phyloP scores from a whole-genome alignment of 2,113 vertebrate species.

The Drymodes brunneopygia region DNA sequence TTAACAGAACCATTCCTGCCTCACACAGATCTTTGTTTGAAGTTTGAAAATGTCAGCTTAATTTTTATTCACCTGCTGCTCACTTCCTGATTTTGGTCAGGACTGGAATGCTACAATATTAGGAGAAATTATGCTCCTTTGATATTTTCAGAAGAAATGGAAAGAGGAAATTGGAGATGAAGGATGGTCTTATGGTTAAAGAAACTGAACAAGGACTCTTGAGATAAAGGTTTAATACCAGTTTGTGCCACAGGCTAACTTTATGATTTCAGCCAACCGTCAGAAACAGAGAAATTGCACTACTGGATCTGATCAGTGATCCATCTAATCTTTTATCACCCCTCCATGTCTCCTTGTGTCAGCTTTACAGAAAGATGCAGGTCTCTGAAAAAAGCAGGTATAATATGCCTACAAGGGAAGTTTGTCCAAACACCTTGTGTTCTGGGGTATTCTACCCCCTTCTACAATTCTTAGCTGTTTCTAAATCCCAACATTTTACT shows the following conservation, averaged over 20 bases:
- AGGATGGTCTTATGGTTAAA: conserved; percentile 39
- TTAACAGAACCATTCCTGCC: conserved; percentile 16
- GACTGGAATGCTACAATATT: conserved; percentile 22
- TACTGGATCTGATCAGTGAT: neutral
- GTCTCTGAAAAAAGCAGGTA: neutral
- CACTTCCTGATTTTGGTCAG: conserved; percentile 40
- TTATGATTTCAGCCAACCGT: neutral
- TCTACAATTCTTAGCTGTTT: neutral
- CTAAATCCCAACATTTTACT: conserved; percentile 20
- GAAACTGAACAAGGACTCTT: neutral
- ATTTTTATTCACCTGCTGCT: conserved; percentile 58
- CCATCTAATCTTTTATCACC: neutral
- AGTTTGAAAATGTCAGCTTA: conserved; percentile 47
- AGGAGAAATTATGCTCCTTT: conserved; percentile 47
- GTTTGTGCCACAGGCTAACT: conserved; percentile 23
- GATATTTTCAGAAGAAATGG: conserved; percentile 52
- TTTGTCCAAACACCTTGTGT: neutral
- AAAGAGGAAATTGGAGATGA: conserved; percentile 48
- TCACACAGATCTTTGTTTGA: conserved; percentile 43
- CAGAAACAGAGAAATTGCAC: neutral
- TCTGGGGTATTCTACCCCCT: neutral
- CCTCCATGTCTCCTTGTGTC: neutral
- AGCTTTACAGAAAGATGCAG: neutral
- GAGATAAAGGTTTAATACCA: conserved; percentile 41
- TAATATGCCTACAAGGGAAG: neutral